phyloP scores from a whole-genome alignment of 2,113 vertebrate species.

The Tupaia tana region DNA sequence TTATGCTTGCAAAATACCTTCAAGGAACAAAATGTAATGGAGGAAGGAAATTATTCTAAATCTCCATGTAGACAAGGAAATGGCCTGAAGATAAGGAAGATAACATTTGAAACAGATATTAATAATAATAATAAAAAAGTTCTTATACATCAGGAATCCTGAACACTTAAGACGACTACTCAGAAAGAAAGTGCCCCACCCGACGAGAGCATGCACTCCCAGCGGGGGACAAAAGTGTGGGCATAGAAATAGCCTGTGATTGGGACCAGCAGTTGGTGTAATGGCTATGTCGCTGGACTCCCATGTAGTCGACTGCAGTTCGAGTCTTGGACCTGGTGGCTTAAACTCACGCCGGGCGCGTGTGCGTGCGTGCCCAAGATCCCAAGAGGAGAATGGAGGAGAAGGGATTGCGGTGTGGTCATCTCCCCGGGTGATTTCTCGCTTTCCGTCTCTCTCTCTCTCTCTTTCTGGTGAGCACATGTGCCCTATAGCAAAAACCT shows the following conservation, averaged over 20 bases:
- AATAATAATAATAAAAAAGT: constrained; percentile 41
- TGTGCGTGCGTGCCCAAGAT: no score
- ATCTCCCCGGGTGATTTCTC: no score
- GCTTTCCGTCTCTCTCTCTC: no score
- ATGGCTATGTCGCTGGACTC: no score
- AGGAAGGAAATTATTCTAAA: constrained; percentile 75
- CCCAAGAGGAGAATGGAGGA: no score
- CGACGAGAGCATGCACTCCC: neutral
- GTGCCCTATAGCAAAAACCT: no score
- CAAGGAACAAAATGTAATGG: constrained; percentile 63
- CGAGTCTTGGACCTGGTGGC: no score
- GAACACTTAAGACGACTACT: neutral
- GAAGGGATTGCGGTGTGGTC: no score
- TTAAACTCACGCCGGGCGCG: no score
- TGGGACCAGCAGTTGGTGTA: no score
- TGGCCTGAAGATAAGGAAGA: constrained; percentile 58
- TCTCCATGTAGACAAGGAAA: constrained; percentile 69
- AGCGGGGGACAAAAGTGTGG: neutral
- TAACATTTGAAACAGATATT: constrained; percentile 61
- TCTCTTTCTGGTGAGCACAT: no score
- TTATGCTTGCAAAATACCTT: constrained; percentile 68
- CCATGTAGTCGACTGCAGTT: no score
- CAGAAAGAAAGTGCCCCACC: neutral
- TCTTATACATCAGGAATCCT: constrained; percentile 11
- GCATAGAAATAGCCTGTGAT: neutral